Evolutionary conservation across 2,888 invertebrate genomes (phyloP).

Genomic region (Ophion ellenae): DNA sequence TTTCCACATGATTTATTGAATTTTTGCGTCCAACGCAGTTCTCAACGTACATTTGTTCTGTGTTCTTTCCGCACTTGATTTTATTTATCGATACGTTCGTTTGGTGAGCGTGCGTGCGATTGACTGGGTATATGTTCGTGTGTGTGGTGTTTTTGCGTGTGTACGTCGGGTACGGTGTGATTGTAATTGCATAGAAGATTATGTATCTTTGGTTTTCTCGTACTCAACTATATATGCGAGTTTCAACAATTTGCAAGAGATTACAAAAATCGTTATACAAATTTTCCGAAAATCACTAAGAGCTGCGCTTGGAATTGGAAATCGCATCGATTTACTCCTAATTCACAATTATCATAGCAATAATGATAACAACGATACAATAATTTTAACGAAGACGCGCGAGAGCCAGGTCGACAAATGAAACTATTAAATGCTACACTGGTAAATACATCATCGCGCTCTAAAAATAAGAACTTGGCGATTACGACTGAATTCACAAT

Average conservation of each 20-base stretch:
- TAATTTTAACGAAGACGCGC: constrained; percentile 7
- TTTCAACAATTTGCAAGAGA: constrained; percentile 36
- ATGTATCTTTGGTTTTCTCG: constrained; percentile 62
- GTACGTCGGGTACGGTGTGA: constrained; percentile 16
- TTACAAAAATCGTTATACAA: constrained; percentile 40
- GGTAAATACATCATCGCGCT: constrained; percentile 13
- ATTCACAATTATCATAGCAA: constrained; percentile 31
- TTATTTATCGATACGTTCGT: neutral
- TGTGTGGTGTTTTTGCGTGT: constrained; percentile 18
- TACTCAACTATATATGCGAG: constrained; percentile 47
- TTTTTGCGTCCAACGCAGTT: constrained; percentile 39
- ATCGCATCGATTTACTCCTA: constrained; percentile 21
- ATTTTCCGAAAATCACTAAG: constrained; percentile 14
- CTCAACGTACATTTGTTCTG: constrained; percentile 47
- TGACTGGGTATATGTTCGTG: constrained; percentile 15
- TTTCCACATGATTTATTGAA: constrained; percentile 48
- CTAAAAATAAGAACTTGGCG: constrained; percentile 22
- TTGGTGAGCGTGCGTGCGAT: constrained; percentile 10
- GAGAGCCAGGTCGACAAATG: constrained; percentile 37
- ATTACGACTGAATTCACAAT: constrained; percentile 19
- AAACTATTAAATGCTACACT: constrained; percentile 52
- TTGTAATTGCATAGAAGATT: constrained; percentile 51
- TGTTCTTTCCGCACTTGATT: constrained; percentile 31
- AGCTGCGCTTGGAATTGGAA: constrained; percentile 11
- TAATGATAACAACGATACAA: constrained; percentile 39